These are phyloP conservation scores for Conchocele bisecta DNA, from an alignment of 2,888 invertebrate species.

Conservation along the genomic window DNA sequence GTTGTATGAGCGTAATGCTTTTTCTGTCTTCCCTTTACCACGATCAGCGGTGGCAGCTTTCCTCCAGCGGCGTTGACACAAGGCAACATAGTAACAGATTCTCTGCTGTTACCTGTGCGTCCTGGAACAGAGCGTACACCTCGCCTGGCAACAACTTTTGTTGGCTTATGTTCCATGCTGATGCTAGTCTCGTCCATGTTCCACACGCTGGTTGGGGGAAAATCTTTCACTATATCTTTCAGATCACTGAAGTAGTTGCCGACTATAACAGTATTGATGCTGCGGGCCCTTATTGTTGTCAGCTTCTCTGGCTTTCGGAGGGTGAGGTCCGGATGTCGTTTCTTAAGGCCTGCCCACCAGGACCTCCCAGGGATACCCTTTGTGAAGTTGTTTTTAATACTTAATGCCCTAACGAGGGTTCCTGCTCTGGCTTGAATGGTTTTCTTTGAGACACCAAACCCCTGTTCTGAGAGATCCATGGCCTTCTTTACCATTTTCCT, in stretches of 20 bases:
- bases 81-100: constrained; percentile 30
- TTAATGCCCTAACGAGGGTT: background rate
- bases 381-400: constrained; percentile 8
- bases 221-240: background rate
- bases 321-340: constrained; percentile 1
- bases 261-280: constrained; percentile 4
- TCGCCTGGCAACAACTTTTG: constrained; percentile 18
- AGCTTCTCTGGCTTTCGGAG: constrained; percentile 9
- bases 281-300: background rate
- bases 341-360: constrained; percentile 4
- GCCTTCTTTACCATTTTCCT: constrained; percentile 3
- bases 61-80: constrained; percentile 42
- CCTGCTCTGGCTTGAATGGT: constrained; percentile 4
- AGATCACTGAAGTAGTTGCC: constrained; percentile 4
- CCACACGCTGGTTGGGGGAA: constrained; percentile 11
- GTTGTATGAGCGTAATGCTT: no score
- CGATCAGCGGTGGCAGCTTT: constrained; percentile 29
- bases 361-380: background rate
- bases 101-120: constrained; percentile 4
- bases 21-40: constrained; percentile 26
- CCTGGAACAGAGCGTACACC: constrained; percentile 25
- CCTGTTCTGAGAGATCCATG: background rate
- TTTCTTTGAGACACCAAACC: constrained; percentile 8
- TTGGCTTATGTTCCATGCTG: constrained; percentile 31
- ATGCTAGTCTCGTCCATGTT: constrained; percentile 41